Evolutionary conservation across 2,113 vertebrate species (phyloP).

Genomic region (Perccottus glenii): DNA sequence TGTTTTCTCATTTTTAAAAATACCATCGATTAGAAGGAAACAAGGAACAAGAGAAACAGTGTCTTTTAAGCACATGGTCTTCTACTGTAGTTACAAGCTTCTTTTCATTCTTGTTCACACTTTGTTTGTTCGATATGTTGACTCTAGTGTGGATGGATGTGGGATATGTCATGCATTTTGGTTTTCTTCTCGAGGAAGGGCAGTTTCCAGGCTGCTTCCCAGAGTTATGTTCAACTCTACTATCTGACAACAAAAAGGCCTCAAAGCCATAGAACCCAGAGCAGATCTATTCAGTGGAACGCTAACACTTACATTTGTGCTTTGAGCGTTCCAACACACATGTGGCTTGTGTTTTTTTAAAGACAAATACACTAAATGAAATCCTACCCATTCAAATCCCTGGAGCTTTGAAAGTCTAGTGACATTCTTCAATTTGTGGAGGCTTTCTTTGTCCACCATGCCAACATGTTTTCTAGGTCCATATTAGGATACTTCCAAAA

Average conservation of each 20-base stretch:
- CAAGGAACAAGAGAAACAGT: slow-evolving; percentile 75
- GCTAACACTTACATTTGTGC: slow-evolving; percentile 55
- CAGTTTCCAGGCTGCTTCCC: slow-evolving; percentile 82
- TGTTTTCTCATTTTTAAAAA: slow-evolving; percentile 62
- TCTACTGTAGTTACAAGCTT: slow-evolving; percentile 69
- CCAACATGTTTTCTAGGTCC: slow-evolving; percentile 28
- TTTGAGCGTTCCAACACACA: slow-evolving; percentile 32
- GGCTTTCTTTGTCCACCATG: slow-evolving; percentile 62
- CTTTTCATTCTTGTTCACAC: slow-evolving; percentile 61
- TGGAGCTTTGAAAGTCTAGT: slow-evolving; percentile 39
- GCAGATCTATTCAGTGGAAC: slow-evolving; percentile 26
- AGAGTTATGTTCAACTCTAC: slow-evolving; percentile 62
- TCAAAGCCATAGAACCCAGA: slow-evolving; percentile 33
- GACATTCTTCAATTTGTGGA: slow-evolving; percentile 51
- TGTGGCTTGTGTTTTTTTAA: neutral
- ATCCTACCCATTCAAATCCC: slow-evolving; percentile 51
- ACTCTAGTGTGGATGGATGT: slow-evolving; percentile 51
- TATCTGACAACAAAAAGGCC: slow-evolving; percentile 46
- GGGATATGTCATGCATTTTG: slow-evolving; percentile 48
- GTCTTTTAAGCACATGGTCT: slow-evolving; percentile 70
- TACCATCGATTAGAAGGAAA: slow-evolving; percentile 77
- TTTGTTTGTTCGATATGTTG: slow-evolving; percentile 56
- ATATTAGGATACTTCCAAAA: slow-evolving; percentile 19
- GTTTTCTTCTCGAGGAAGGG: slow-evolving; percentile 21
- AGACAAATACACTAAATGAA: slow-evolving; percentile 35